These are phyloP conservation scores for Unio delphinus DNA, from an alignment of 2,888 invertebrate species.

Conservation along the genomic window DNA sequence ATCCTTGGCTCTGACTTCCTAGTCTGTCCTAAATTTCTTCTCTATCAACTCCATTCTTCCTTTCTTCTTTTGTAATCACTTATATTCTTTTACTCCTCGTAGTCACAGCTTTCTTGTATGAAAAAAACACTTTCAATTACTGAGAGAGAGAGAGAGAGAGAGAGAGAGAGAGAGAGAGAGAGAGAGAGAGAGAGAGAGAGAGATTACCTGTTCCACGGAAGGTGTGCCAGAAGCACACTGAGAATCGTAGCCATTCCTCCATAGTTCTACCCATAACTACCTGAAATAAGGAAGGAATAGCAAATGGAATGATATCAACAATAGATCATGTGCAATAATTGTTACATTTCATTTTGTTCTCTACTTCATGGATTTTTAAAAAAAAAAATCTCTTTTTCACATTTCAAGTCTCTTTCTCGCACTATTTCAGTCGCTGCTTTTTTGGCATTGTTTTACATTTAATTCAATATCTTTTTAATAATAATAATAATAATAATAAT, in stretches of 20 bases:
- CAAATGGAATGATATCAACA: background rate
- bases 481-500: too few relatives aligned
- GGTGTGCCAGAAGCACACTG: constrained; percentile 76
- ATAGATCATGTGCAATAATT: background rate
- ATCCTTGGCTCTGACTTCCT: too few relatives aligned
- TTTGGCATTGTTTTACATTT: too few relatives aligned
- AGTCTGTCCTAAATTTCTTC: too few relatives aligned
- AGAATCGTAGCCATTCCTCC: constrained; percentile 80
- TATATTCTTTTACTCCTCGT: too few relatives aligned
- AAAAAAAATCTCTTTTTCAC: too few relatives aligned
- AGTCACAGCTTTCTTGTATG: background rate
- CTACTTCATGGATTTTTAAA: too few relatives aligned
- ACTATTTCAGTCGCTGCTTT: too few relatives aligned
- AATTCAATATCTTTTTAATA: too few relatives aligned
- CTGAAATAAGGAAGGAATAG: constrained; percentile 32
- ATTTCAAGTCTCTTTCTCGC: too few relatives aligned
- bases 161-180: background rate
- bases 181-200: background rate
- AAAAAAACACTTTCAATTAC: background rate
- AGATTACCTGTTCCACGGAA: constrained; percentile 71
- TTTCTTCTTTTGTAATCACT: too few relatives aligned
- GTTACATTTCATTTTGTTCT: background rate
- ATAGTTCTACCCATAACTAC: constrained; percentile 76
- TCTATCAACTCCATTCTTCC: too few relatives aligned
- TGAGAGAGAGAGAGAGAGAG: constrained; percentile 1